phyloP scores from a whole-genome alignment of 2,888 invertebrate genomes.

The Cordilura impudica region DNA sequence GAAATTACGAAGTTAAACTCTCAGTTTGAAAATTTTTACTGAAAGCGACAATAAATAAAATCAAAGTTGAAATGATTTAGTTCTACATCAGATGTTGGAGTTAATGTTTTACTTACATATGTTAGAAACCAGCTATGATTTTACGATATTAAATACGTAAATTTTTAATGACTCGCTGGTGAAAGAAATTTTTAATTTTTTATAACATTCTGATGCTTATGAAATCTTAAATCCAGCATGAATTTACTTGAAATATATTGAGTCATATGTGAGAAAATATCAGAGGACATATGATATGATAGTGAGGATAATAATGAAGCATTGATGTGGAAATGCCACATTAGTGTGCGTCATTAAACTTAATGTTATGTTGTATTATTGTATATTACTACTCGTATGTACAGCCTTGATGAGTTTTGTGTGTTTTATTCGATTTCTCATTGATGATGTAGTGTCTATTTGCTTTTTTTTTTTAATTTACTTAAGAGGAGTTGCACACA shows the following conservation, averaged over 20 bases:
- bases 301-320: slow-evolving; percentile 4
- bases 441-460: background rate
- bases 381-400: no score
- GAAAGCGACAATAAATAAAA: no score
- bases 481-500: background rate
- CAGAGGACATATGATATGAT: background rate
- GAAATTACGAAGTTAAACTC: background rate
- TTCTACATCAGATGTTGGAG: background rate
- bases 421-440: background rate
- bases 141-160: background rate
- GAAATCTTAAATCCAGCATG: background rate
- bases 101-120: background rate
- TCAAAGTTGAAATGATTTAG: no score
- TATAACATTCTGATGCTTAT: background rate
- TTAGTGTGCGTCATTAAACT: slow-evolving; percentile 30
- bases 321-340: slow-evolving; percentile 28
- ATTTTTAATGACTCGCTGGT: background rate
- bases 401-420: slow-evolving; percentile 2
- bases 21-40: background rate
- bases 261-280: background rate
- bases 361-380: slow-evolving; percentile 4
- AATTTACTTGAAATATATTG: no score
- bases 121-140: background rate
- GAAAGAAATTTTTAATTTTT: background rate
- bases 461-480: background rate